phyloP scores from a whole-genome alignment of 2,797 vertebrate species.

The Yasuhikotakia modesta region DNA sequence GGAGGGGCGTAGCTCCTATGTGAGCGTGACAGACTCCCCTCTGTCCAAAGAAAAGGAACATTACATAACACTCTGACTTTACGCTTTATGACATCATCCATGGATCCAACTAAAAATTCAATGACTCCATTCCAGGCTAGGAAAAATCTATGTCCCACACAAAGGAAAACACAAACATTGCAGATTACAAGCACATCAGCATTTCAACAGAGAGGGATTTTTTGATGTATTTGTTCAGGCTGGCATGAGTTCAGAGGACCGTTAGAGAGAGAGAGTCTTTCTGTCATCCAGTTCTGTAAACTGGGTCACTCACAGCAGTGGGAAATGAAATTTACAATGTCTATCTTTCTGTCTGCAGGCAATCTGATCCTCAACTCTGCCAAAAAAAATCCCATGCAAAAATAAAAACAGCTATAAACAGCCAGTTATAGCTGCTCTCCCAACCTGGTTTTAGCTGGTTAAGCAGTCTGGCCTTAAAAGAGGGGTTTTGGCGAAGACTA shows the following conservation, averaged over 20 bases:
- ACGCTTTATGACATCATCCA: conserved; percentile 52
- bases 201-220: neutral
- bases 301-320: conserved; percentile 50
- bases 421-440: too few species aligned
- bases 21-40: conserved; percentile 9
- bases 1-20: conserved; percentile 33
- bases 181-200: neutral
- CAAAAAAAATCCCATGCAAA: conserved; percentile 5
- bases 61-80: conserved; percentile 57
- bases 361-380: conserved; percentile 20
- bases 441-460: too few species aligned
- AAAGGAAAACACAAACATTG: neutral
- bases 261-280: conserved; percentile 17
- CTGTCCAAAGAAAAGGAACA: conserved; percentile 27
- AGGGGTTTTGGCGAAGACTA: too few species aligned
- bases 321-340: conserved; percentile 31
- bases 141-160: neutral
- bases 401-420: neutral
- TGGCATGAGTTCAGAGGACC: neutral
- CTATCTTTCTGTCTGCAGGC: conserved; percentile 35
- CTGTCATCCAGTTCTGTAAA: conserved; percentile 33
- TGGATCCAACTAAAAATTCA: conserved; percentile 9
- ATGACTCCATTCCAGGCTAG: conserved; percentile 11
- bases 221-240: neutral
- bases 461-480: too few species aligned